These are phyloP conservation scores for Struthio camelus DNA, from an alignment of 2,113 vertebrate genomes.

Conservation along the genomic window DNA sequence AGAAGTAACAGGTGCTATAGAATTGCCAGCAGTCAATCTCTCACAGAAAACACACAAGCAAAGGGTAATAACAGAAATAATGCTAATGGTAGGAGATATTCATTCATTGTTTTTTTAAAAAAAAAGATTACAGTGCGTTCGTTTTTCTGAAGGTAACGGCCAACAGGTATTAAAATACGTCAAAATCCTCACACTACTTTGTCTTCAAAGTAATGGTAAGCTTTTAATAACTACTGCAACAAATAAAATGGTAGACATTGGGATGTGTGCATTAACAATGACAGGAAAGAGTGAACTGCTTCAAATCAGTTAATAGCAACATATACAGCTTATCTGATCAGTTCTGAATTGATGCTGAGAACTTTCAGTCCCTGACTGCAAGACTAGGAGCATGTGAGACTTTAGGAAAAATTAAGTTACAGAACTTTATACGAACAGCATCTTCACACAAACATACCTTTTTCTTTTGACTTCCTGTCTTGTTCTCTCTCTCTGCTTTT, in stretches of 20 bases:
- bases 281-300: background rate
- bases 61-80: background rate
- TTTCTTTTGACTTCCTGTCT: constrained; percentile 93
- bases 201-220: background rate
- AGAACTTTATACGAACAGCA: background rate
- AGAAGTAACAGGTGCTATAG: background rate
- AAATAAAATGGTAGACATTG: background rate
- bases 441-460: constrained; percentile 81
- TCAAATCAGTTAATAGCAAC: background rate
- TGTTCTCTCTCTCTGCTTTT: constrained; percentile 87
- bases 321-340: background rate
- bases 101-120: background rate
- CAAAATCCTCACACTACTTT: background rate
- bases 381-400: background rate
- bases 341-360: background rate
- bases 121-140: background rate
- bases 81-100: background rate
- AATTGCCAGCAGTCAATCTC: background rate
- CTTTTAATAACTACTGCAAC: background rate
- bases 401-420: background rate
- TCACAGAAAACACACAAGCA: background rate
- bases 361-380: background rate
- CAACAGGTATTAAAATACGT: background rate
- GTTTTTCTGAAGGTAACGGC: background rate
- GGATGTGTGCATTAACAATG: background rate